Base-by-base conservation (phyloP, 2,797 vertebrate species). In the Taenioides sp. region DNA sequence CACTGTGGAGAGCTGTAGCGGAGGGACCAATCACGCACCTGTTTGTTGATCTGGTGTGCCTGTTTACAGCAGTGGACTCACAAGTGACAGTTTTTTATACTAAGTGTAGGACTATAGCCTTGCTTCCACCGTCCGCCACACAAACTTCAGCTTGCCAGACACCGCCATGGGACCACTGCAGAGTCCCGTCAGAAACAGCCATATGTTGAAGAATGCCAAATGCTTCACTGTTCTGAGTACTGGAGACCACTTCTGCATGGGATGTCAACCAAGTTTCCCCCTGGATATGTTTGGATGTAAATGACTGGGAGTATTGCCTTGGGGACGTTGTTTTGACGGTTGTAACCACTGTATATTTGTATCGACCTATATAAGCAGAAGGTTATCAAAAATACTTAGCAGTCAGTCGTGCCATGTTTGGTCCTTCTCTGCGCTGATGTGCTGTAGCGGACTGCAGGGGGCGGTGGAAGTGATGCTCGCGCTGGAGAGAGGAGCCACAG, bases 51-150 rank as follows among this genome's bases (percentile, higher is more conserved):
- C 94, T 95, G 94, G 95, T 97, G 97, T 98, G 96, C 95, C 96
- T 99, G 97, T 98, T 99, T 98, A 98, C 96, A 97, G 96, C 95
- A 93, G 95, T 95, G 94, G 80, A 94, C 91, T 94, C 84, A 93
- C 72, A 77, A 43, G 20, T 47, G 37, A 65, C 34, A 12, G 28
- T 62, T 62, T 61, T 62, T n/a, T 31, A 52, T 28, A 31, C 17
- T 22, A 18, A 20, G 9, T 27, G 49, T 20, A 49, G 43, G 14
- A 64, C n/a, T 27, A 17, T 27, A 3, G 64, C 23, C 64, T 31
- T 40, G 25, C 25, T 52, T 66, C 47, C 65, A 66, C 65, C 25
- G 43, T 27, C 23, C 27, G 22, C 11, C 16, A 1, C 23, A 20
- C 5, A 23, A 5, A 25, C 23, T 49, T 65, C 62, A 47, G 34